Percentiles rank a stretch among this genome's conserved stretches.
phyloP scores from a whole-genome alignment of 2,113 vertebrate species.

The Mormyrus lacerda region DNA sequence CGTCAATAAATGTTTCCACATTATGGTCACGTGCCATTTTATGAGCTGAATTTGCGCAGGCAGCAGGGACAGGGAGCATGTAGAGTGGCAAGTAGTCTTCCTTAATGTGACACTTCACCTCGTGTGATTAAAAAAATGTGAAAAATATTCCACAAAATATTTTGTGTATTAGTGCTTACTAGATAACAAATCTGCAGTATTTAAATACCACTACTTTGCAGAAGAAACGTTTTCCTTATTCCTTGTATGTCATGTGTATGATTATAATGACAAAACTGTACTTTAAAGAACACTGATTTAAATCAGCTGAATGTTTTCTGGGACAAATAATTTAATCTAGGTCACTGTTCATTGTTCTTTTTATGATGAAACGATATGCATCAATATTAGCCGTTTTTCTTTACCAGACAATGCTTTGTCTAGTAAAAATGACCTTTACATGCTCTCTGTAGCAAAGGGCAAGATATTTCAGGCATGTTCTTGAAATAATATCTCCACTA shows the following conservation, averaged over 20 bases:
- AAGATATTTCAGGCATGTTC: constrained; percentile 32
- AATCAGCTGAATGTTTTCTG: constrained; percentile 23
- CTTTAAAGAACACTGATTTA: constrained; percentile 22
- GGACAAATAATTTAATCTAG: constrained; percentile 40
- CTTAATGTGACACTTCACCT: not conserved
- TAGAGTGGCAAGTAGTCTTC: not conserved
- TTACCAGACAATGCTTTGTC: constrained; percentile 22
- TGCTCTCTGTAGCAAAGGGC: constrained; percentile 48
- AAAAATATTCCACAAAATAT: not conserved
- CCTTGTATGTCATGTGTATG: not conserved
- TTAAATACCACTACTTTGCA: not conserved
- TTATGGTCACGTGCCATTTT: not conserved
- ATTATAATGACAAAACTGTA: constrained; percentile 15
- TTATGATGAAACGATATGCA: constrained; percentile 32
- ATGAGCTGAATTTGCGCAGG: not conserved
- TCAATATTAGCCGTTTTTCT: constrained; percentile 27
- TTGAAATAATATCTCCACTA: constrained; percentile 26
- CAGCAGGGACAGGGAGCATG: not conserved
- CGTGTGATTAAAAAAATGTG: not conserved
- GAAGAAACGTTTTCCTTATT: not conserved
- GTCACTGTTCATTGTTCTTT: constrained; percentile 28
- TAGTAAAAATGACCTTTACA: constrained; percentile 53
- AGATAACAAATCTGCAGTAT: not conserved
- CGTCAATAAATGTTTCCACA: not conserved
- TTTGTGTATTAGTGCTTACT: not conserved